Evolutionary conservation across 2,113 vertebrate genomes (phyloP).

Genomic region (Propithecus coquereli): DNA sequence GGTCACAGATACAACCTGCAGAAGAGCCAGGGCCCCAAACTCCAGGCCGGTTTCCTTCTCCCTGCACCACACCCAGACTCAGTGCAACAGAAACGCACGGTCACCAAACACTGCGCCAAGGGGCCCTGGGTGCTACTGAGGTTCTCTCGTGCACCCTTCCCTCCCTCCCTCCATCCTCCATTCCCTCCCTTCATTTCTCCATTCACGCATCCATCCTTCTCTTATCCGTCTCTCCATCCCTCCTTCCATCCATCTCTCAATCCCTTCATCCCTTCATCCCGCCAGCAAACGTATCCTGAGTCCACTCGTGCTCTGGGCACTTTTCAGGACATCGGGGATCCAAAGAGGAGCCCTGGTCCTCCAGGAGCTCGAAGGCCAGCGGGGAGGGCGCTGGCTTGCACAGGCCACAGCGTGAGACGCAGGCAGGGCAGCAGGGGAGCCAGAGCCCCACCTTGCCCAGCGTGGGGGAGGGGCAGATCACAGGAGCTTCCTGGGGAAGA

Average conservation of each 20-base stretch:
- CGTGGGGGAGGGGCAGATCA: not conserved
- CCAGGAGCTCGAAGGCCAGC: not conserved
- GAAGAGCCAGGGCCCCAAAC: not conserved
- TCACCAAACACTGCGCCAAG: not conserved
- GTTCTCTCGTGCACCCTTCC: rapidly evolving
- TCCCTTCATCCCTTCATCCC: not conserved
- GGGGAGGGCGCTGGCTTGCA: not conserved
- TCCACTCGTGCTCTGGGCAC: not conserved
- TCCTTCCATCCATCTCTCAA: no score
- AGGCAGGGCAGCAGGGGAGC: not conserved
- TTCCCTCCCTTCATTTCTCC: no score
- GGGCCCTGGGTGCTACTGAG: not conserved
- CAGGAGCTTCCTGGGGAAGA: not conserved
- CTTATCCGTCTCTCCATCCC: no score
- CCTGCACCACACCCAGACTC: not conserved
- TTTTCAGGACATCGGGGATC: not conserved
- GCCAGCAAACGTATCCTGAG: not conserved
- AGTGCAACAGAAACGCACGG: not conserved
- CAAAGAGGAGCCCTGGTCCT: not conserved
- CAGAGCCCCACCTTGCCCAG: not conserved
- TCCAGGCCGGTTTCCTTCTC: not conserved
- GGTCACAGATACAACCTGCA: no score
- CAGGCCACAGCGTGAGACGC: not conserved
- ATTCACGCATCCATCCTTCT: not conserved
- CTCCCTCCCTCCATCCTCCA: not conserved